Evolutionary conservation across 2,888 invertebrate species (phyloP), one percentile per base, ranked within the genome.

Genomic region (Teleogryllus oceanicus): DNA sequence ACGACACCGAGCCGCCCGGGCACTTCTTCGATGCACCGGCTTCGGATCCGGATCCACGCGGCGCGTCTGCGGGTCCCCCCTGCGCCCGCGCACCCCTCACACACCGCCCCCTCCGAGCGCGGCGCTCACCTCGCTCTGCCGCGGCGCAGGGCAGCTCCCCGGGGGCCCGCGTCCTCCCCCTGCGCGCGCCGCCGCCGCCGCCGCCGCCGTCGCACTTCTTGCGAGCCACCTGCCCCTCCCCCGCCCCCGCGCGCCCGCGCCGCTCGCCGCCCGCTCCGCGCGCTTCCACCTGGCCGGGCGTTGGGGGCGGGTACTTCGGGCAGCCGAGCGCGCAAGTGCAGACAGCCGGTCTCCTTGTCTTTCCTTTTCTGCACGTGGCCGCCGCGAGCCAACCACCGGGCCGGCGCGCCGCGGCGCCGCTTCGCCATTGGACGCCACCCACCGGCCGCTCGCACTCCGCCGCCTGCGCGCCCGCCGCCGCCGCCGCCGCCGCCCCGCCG

Each of bases 361-460:
- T 62, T 62, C 62, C 62, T 62, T 62, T 62, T 62, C 62, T 62
- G 62, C 62, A 62, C 62, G 62, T 62, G 62, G 62, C 62, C 18
- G 62, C 62, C 62, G 62, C 62, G 62, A 62, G 62, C 62, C 62
- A 62, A 62, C 62, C 62, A 62, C 62, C 62, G 62, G 62, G 62
- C 62, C 62, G 62, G 62, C 62, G 62, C 62, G 62, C 62, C 12
- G 62, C 62, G 62, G 62, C 62, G 62, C 62, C 12, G 62, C 62
- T 18, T 62, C 62, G 62, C 62, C 62, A 62, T 62, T 62, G 62
- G 62, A 62, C 62, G 62, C 62, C 62, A 62, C 62, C 62, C 62
- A 62, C 62, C 12, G 62, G 16, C 62, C 18, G 62, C 62, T 18
- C 16, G 16, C 62, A 18, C 62, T 18, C 62, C 62, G 62, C 62